Conservation (phyloP, 1,140 invertebrate genomes). For the Drosophila orena region DNA sequence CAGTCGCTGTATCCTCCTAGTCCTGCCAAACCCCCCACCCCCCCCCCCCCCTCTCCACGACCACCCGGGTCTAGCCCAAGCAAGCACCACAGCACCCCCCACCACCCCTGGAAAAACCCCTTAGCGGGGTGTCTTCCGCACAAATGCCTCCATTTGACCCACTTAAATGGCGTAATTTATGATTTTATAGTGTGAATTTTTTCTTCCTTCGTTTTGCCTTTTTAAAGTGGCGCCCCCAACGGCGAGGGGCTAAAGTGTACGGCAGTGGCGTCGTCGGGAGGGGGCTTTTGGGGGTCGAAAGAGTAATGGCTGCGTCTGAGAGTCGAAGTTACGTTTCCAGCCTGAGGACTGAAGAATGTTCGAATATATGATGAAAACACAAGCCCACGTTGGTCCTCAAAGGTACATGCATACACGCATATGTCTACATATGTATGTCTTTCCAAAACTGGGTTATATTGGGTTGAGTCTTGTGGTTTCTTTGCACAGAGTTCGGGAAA, state of each 20-base stretch:
- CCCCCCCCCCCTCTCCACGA: no score
- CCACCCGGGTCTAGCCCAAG: no score
- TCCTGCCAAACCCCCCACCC: not conserved
- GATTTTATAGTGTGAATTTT: conserved; percentile 80
- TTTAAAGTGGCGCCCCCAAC: conserved; percentile 61
- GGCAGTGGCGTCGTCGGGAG: not conserved
- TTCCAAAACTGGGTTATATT: not conserved
- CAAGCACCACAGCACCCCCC: not conserved
- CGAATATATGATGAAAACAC: conserved; percentile 8
- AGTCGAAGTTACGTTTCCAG: conserved; percentile 35
- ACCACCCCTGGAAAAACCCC: conserved; percentile 51
- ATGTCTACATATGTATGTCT: not conserved
- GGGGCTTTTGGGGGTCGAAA: not conserved
- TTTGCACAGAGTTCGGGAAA: not conserved
- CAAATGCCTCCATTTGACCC: conserved; percentile 84
- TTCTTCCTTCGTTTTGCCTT: conserved; percentile 31
- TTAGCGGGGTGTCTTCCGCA: conserved; percentile 78
- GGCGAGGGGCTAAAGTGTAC: conserved; percentile 29
- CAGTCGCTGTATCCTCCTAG: conserved; percentile 36
- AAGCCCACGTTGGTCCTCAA: no score
- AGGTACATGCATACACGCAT: no score
- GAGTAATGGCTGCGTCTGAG: conserved; percentile 52
- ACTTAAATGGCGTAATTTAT: conserved; percentile 83
- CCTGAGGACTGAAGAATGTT: conserved; percentile 20
- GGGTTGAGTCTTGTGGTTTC: not conserved